Evolutionary conservation across 1,140 invertebrate genomes (phyloP), one percentile per base, ranked within the genome.

Genomic region (Myzus persicae): DNA sequence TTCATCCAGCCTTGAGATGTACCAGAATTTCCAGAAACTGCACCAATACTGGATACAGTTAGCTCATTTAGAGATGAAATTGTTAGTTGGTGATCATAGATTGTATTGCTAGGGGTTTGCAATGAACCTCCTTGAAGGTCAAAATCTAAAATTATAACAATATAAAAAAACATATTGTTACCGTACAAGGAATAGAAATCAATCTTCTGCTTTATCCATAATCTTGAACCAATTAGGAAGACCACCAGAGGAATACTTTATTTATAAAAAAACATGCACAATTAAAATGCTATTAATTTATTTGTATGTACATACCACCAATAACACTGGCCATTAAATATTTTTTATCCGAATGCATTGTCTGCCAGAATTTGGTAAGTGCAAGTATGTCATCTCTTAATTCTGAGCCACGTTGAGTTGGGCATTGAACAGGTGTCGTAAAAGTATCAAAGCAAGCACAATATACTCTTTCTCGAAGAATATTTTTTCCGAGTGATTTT

Each of bases 261-360:
- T 51, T 51, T 24, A 51, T 4, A 51, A 18, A 76, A n/a, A 76
- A n/a, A 76, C 8, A 76, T 76, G n/a, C 5, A 6, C 1, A 14
- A 76, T 76, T 76, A 76, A n/a, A 76, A 67, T n/a, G 1, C 26
- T 59, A 67, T 31, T 59, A 67, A 14, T 67, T 31, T 67, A 67
- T 67, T 4, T 67, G 9, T 67, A n/a, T 31, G 9, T 76, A 18
- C 9, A 51, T 94, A 96, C 96, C 96, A 82, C 96, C 96, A 46
- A 97, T 97, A 94, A 97, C 96, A 94, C 96, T 97, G 40, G 97
- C 97, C 95, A 98, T 97, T 93, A 99, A 96, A 95, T 99, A 99
- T 95, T 99, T 99, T 95, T 99, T 99, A 95, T 99, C 99, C 14
- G 98, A 98, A 95, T 99, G 98, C 96, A 99, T 97, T 24, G 97